Conservation (phyloP, 2,888 invertebrate genomes). For the Odontocolon sp. region DNA sequence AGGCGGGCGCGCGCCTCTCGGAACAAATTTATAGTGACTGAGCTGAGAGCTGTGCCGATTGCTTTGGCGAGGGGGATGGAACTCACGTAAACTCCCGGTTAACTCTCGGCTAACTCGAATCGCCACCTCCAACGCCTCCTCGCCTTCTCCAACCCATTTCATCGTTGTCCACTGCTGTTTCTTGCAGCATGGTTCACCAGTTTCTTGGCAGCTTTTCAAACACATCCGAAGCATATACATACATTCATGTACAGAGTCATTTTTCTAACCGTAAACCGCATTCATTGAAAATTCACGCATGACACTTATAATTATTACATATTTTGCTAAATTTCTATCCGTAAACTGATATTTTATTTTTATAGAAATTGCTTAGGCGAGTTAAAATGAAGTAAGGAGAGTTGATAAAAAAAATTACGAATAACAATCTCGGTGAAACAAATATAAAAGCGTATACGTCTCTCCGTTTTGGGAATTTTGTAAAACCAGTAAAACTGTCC, state of each 20-base stretch:
- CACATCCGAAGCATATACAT: constrained; percentile 5
- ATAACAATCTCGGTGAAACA: constrained; percentile 19
- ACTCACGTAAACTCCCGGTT: constrained; percentile 63
- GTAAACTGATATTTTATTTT: no score
- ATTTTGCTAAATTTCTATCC: no score
- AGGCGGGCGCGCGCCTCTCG: constrained; percentile 78
- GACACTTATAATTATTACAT: no score
- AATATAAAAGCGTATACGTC: constrained; percentile 53
- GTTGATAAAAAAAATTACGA: constrained; percentile 10
- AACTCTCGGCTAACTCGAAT: constrained; percentile 45
- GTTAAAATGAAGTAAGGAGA: not conserved
- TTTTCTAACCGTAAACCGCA: no score
- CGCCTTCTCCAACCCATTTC: constrained; percentile 51
- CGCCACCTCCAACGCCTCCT: no score
- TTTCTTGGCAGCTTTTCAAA: constrained; percentile 41
- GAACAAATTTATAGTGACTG: constrained; percentile 78
- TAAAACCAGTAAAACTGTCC: no score
- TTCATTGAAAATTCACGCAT: no score
- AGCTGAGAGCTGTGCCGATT: constrained; percentile 62
- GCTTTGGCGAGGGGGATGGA: constrained; percentile 72
- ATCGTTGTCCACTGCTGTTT: not conserved
- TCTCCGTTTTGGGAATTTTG: constrained; percentile 40
- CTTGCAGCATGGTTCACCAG: constrained; percentile 36
- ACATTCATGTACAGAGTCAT: no score
- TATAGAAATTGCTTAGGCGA: no score